A percentile compares a stretch with the other conserved stretches of the same genome.
Conservation (phyloP, 2,113 vertebrate species). For the Rhinogobius similis region DNA sequence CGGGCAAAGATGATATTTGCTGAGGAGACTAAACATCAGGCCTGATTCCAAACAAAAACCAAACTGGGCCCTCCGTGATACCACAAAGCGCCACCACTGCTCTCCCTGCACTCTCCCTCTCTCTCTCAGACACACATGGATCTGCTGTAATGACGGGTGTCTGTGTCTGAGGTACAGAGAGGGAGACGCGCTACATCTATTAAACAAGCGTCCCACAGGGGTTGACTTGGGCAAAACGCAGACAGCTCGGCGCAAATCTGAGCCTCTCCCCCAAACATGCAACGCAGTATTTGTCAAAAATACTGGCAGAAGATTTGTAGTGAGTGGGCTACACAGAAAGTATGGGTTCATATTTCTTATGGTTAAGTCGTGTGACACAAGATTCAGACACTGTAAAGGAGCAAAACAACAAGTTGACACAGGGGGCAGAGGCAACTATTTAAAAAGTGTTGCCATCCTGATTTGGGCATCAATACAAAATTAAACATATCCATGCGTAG, state of each 20-base stretch:
- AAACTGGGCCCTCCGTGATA: constrained; percentile 66
- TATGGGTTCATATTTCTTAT: constrained; percentile 47
- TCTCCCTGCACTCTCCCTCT: constrained; percentile 57
- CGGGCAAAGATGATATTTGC: constrained; percentile 70
- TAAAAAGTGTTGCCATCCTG: no score
- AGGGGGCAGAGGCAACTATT: neutral
- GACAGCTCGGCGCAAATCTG: constrained; percentile 63
- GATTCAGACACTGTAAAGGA: neutral
- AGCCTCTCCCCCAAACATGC: constrained; percentile 49
- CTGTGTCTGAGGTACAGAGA: constrained; percentile 68
- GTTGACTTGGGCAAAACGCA: constrained; percentile 58
- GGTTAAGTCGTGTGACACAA: neutral
- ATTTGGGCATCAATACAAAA: neutral
- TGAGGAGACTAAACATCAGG: constrained; percentile 76
- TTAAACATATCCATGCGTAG: neutral
- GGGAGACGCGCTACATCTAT: constrained; percentile 64
- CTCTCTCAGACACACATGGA: constrained; percentile 35
- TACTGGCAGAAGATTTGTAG: constrained; percentile 38
- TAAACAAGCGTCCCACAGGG: constrained; percentile 63
- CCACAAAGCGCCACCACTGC: constrained; percentile 76
- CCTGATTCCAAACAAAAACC: constrained; percentile 74
- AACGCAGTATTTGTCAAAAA: constrained; percentile 25
- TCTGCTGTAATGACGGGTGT: constrained; percentile 78
- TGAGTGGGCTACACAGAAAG: constrained; percentile 44
- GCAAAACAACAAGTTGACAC: neutral